These are phyloP conservation scores for Acanthornis magna DNA, from an alignment of 2,797 vertebrate genomes.

Conservation along the genomic window DNA sequence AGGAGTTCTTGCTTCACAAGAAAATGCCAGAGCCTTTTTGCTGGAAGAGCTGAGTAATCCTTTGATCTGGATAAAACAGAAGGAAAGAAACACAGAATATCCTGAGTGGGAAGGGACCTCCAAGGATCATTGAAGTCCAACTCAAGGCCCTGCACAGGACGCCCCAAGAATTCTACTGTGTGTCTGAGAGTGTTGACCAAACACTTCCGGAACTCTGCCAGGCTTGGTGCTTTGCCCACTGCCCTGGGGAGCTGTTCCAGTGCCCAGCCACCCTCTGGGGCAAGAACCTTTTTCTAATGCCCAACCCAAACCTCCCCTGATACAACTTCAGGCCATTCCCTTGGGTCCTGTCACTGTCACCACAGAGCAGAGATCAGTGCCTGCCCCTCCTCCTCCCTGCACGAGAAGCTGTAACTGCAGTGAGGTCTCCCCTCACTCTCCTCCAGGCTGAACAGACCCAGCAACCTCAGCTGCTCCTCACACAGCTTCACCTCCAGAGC, in stretches of 20 bases:
- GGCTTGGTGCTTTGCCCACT: no score
- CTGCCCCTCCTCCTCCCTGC: background rate
- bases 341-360: background rate
- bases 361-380: background rate
- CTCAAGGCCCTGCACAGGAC: background rate
- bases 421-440: background rate
- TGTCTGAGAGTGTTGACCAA: background rate
- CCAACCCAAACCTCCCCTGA: no score
- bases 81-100: background rate
- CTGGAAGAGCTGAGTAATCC: slow-evolving; percentile 90
- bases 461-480: background rate
- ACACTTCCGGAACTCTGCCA: background rate
- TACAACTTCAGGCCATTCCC: background rate
- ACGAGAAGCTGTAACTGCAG: accelerated
- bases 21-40: slow-evolving; percentile 94
- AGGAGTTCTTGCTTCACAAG: slow-evolving; percentile 96
- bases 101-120: background rate
- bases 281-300: background rate
- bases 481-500: background rate
- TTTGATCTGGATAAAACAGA: slow-evolving; percentile 80
- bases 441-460: background rate
- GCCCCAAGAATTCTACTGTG: accelerated
- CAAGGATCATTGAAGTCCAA: background rate
- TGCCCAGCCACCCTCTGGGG: background rate
- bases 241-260: background rate